Base-by-base conservation (phyloP, 2,888 invertebrate genomes). In the Vesta saturnalis region DNA sequence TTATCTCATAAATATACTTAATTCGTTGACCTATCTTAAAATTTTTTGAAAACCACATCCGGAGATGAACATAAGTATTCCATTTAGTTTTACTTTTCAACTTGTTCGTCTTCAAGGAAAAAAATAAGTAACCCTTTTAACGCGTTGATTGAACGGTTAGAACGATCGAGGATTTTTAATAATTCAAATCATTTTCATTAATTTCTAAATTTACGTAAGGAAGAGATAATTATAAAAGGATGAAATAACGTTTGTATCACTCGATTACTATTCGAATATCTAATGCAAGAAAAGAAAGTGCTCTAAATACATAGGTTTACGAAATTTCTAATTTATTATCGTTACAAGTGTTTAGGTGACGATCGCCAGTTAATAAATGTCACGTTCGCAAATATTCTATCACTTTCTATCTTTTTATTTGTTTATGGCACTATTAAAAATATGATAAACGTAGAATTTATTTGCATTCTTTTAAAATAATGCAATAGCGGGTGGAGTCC, bases 241-340 rank as follows among this genome's bases (percentile, higher is more conserved):
- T 52, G 52, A 39, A n/a, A 39, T 52, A 52, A 19, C 19, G 19
- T 16, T 15, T 12, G 12, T 19, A 19, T 19, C 52, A 19, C 52
- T 52, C 21, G 19, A 52, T 52, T 52, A 19, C 19, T 19, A 5
- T 52, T 52, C 18, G 52, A 52, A 52, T 56, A 30, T 56, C 23
- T 56, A 56, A 46, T 54, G 19, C 52, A 54, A 58, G 63, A 67
- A 67, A 67, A 67, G 67, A 67, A 67, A 67, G 63, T 67, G 67
- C 67, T 67, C 67, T 30, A 67, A 67, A 67, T 67, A 67, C 58
- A 60, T 23, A 49, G 30, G 59, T 30, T 67, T 63, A 54, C 67
- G 67, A 67, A 67, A 67, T 67, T 67, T 67, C 63, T 63, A 63
- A 67, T 67, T 67, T 63, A 67, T 63, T 63, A 47, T 67, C 55